phyloP scores from a whole-genome alignment of 2,113 vertebrate genomes.

The Nibea coibor region DNA sequence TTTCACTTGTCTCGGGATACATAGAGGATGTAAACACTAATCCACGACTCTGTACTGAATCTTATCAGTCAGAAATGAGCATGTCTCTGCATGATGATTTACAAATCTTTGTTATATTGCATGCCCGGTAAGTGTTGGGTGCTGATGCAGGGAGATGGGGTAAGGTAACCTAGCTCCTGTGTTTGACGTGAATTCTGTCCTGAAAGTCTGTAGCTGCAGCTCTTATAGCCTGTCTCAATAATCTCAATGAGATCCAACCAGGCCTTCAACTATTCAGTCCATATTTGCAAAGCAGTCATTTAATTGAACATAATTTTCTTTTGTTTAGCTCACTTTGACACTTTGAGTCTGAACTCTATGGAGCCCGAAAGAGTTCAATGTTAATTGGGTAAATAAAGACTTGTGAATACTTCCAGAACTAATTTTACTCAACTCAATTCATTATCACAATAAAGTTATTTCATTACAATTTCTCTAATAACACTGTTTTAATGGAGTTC shows the following conservation, averaged over 20 bases:
- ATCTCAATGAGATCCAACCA: slow-evolving; percentile 46
- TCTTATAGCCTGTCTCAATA: slow-evolving; percentile 24
- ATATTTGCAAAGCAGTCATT: neutral
- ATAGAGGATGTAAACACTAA: slow-evolving; percentile 35
- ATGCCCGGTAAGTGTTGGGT: slow-evolving; percentile 73
- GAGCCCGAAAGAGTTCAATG: neutral
- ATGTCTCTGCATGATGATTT: slow-evolving; percentile 68
- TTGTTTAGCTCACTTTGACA: neutral
- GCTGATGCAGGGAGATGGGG: slow-evolving; percentile 53
- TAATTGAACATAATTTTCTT: too few relatives aligned
- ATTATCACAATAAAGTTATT: neutral
- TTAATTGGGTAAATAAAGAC: neutral
- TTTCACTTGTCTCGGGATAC: neutral
- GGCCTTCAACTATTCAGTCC: slow-evolving; percentile 65
- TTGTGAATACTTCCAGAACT: neutral
- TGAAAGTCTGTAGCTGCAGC: slow-evolving; percentile 55
- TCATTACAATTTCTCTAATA: neutral
- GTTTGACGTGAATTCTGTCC: slow-evolving; percentile 63
- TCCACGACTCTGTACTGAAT: neutral
- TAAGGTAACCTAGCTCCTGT: slow-evolving; percentile 59
- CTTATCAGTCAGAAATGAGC: slow-evolving; percentile 25
- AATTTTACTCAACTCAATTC: neutral
- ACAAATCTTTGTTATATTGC: slow-evolving; percentile 69
- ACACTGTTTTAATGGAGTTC: too few relatives aligned
- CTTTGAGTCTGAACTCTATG: too few relatives aligned